Percentiles rank a stretch among this genome's conserved stretches.
phyloP scores from a whole-genome alignment of 2,113 vertebrate species.

The Cyprinus carpio region DNA sequence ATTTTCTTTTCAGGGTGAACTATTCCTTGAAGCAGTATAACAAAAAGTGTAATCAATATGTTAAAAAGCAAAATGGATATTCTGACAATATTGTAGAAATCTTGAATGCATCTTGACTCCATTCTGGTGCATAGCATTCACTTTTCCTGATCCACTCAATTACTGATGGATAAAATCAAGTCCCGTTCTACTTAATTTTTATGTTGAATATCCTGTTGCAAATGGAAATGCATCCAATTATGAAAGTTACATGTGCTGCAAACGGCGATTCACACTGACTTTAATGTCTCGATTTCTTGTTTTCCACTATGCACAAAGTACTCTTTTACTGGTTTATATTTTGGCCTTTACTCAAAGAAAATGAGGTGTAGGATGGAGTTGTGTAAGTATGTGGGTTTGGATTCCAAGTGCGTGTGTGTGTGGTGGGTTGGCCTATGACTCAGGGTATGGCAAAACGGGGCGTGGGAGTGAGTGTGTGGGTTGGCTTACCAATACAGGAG shows the following conservation, averaged over 20 bases:
- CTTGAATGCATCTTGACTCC: background rate
- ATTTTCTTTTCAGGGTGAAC: too few species aligned
- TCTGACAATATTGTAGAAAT: background rate
- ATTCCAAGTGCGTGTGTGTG: slow-evolving; percentile 34
- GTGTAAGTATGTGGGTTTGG: slow-evolving; percentile 51
- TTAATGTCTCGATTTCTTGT: background rate
- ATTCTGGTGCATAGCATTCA: background rate
- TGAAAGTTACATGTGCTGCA: background rate
- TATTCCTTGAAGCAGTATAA: too few species aligned
- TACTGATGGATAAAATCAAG: background rate
- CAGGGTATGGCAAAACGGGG: slow-evolving; percentile 39
- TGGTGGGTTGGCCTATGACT: slow-evolving; percentile 47
- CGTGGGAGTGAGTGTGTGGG: slow-evolving; percentile 25
- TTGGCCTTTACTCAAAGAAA: slow-evolving; percentile 29
- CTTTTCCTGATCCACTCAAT: background rate
- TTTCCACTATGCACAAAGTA: slow-evolving; percentile 2
- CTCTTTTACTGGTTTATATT: slow-evolving; percentile 38
- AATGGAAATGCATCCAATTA: background rate
- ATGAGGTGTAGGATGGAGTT: slow-evolving; percentile 54
- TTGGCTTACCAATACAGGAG: slow-evolving; percentile 86
- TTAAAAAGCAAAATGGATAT: background rate
- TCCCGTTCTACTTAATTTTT: too few species aligned
- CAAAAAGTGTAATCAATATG: too few species aligned
- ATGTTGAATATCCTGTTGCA: background rate
- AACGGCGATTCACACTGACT: background rate